Conservation (phyloP, 2,113 vertebrate species). For the Semicossyphus pulcher region DNA sequence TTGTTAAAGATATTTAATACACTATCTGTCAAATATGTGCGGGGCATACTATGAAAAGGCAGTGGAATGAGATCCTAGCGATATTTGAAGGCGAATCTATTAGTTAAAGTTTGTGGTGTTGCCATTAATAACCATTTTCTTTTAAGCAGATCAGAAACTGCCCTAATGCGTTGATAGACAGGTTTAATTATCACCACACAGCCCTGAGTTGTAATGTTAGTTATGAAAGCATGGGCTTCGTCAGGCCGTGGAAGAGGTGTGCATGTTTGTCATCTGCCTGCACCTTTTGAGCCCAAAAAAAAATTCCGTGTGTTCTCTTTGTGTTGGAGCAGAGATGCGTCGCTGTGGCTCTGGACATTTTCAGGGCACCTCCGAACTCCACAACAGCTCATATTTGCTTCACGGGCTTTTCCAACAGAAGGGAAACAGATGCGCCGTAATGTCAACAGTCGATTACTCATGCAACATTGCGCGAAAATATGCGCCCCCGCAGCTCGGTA, state of each 20-base stretch:
- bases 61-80: not conserved
- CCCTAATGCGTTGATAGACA: not conserved
- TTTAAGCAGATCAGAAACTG: conserved; percentile 8
- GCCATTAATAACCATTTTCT: not conserved
- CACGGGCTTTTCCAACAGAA: conserved; percentile 49
- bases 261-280: conserved; percentile 65
- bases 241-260: conserved; percentile 60
- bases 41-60: not conserved
- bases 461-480: conserved; percentile 64
- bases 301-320: conserved; percentile 45
- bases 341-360: conserved; percentile 70
- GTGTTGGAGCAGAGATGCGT: conserved; percentile 46
- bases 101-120: not conserved
- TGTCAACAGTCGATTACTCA: conserved; percentile 76
- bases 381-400: conserved; percentile 23
- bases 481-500: conserved; percentile 54
- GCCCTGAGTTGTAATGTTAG: conserved; percentile 32
- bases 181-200: not conserved
- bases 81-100: not conserved
- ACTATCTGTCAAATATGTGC: not conserved
- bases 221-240: conserved; percentile 57
- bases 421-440: conserved; percentile 75
- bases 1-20: not conserved
- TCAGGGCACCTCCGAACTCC: conserved; percentile 53
- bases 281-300: conserved; percentile 33